Evolutionary conservation across 2,888 invertebrate genomes (phyloP).

Genomic region (Phengaris alcon): DNA sequence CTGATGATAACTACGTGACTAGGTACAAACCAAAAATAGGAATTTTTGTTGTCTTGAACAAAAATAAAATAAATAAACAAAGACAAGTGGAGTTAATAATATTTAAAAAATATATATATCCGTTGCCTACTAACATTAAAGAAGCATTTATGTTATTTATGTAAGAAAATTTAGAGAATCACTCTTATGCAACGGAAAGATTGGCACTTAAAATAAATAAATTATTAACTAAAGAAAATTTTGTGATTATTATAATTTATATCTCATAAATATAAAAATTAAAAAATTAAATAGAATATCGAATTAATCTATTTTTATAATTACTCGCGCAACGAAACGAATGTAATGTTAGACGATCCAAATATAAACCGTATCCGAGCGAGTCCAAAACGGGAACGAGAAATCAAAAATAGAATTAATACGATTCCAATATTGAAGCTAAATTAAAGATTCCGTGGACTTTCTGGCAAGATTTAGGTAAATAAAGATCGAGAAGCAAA

Average conservation of each 20-base stretch:
- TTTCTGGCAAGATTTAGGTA: not conserved
- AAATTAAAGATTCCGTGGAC: not conserved
- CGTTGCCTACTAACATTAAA: no score
- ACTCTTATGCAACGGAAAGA: no score
- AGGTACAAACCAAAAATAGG: no score
- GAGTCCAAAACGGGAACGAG: constrained; percentile 55
- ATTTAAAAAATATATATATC: no score
- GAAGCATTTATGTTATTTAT: no score
- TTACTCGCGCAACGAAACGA: constrained; percentile 6
- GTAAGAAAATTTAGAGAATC: no score
- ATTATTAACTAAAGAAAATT: not conserved
- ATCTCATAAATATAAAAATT: not conserved
- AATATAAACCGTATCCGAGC: constrained; percentile 30
- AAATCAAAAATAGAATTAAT: constrained; percentile 42
- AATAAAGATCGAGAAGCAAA: not conserved
- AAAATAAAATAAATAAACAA: no score
- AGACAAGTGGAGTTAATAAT: no score
- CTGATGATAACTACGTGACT: no score
- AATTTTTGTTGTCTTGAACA: no score
- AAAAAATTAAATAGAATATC: not conserved
- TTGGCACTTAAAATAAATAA: no score
- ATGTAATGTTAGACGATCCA: constrained; percentile 2
- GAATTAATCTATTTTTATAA: constrained; percentile 22
- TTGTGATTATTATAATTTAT: not conserved
- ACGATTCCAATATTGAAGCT: constrained; percentile 8